A percentile compares a stretch with the other conserved stretches of the same genome.
Evolutionary conservation across 2,888 invertebrate species (phyloP).

Genomic region (Listrodromus nycthemerus): DNA sequence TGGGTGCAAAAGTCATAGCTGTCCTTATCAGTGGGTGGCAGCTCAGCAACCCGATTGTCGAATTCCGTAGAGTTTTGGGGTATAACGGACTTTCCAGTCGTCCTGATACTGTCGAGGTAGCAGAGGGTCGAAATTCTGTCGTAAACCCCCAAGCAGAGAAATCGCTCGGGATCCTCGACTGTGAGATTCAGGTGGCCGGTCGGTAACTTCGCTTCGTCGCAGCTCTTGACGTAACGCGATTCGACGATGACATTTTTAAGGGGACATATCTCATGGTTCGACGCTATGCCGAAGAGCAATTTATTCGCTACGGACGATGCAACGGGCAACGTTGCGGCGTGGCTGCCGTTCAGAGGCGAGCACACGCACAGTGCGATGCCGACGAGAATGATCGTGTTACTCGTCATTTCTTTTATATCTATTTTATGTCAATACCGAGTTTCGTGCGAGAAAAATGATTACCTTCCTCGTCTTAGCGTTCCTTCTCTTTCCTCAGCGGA

Average conservation of each 20-base stretch:
- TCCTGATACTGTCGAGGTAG: slow-evolving; percentile 3
- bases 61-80: slow-evolving; percentile 48
- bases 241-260: slow-evolving; percentile 26
- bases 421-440: neutral
- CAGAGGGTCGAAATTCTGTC: slow-evolving; percentile 70
- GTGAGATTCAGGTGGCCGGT: neutral
- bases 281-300: slow-evolving; percentile 37
- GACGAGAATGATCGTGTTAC: slow-evolving; percentile 27
- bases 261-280: slow-evolving; percentile 27
- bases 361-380: slow-evolving; percentile 1
- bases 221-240: slow-evolving; percentile 48
- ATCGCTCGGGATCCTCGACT: slow-evolving; percentile 5
- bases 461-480: neutral
- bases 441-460: neutral
- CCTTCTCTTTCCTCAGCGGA: neutral
- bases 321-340: neutral
- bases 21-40: neutral
- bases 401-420: slow-evolving; percentile 48
- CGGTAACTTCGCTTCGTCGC: slow-evolving; percentile 28
- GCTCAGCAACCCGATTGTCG: slow-evolving; percentile 45
- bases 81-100: neutral
- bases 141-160: slow-evolving; percentile 73
- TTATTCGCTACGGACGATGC: neutral
- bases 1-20: slow-evolving; percentile 54
- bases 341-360: neutral